phyloP scores from a whole-genome alignment of 2,113 vertebrate genomes.

The Daboia siamensis region DNA sequence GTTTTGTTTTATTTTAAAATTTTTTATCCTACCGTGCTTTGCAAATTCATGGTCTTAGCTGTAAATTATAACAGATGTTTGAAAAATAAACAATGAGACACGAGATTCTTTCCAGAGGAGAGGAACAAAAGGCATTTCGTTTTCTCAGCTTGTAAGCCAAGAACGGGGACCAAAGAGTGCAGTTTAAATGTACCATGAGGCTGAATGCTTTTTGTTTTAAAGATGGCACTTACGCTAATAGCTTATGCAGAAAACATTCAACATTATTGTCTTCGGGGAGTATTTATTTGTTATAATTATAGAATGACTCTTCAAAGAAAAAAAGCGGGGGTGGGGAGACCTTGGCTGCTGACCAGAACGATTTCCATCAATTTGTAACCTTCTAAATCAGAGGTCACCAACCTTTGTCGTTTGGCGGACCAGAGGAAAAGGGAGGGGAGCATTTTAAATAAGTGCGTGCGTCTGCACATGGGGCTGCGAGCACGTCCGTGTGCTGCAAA shows the following conservation, averaged over 20 bases:
- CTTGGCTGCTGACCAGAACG: slow-evolving; percentile 9
- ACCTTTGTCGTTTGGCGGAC: too few species aligned
- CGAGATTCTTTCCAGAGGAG: background rate
- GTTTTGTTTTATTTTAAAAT: background rate
- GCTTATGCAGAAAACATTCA: slow-evolving; percentile 1
- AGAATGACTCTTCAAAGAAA: background rate
- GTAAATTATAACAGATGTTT: background rate
- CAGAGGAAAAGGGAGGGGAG: too few species aligned
- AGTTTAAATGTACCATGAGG: background rate
- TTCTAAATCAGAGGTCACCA: background rate
- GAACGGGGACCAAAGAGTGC: background rate
- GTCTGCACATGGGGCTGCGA: too few species aligned
- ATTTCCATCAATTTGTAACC: slow-evolving; percentile 2
- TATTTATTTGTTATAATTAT: slow-evolving; percentile 20
- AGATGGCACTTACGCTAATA: slow-evolving; percentile 19
- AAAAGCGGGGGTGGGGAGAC: too few species aligned
- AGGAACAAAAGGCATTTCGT: background rate
- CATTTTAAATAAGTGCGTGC: too few species aligned
- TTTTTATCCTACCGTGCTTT: background rate
- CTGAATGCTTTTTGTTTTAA: background rate
- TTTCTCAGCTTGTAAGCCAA: background rate
- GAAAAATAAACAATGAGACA: background rate
- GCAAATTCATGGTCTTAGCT: background rate
- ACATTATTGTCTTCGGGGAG: background rate
- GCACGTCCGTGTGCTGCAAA: too few species aligned